Base-by-base conservation (phyloP, 2,113 vertebrate genomes). In the Chelonoidis abingdonii region DNA sequence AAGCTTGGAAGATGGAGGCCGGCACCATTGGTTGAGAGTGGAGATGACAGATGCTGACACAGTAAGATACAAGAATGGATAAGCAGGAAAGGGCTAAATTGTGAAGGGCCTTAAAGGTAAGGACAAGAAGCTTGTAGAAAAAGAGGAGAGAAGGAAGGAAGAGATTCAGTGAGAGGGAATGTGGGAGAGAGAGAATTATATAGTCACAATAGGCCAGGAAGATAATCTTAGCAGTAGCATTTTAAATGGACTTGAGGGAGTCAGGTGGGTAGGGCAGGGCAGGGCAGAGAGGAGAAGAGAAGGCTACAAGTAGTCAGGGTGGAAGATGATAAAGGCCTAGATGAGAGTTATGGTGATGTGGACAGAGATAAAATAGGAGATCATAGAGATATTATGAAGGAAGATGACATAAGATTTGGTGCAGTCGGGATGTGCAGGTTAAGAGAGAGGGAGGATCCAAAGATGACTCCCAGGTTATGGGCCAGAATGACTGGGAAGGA, bases 331-430 rank as follows among this genome's bases (percentile, higher is more conserved):
- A 92, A 93, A 95, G 92, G 52, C 52, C 89, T 86, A 44, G 89
- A 93, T 95, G 95, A 92, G 17, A 35, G 0, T 53, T 92, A 82
- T 87, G 93, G 56, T 89, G 91, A 87, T 65, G 29, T 85, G 65
- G 72, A 88, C 65, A 88, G 59, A 92, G 88, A 76, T 76, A 90
- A 92, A 62, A 35, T 21, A 35, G 13, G 17, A 21, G 35, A 69
- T 35, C 14, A 69, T 86, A 75, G 76, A 90, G 25, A 89, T 87
- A 93, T 95, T 5, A 84, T 56, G 94, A 84, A 97, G 91, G 54
- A 92, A 91, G 88, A 93, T 27, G 83, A 84, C 95, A 88, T 29
- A 92, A 92, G 96, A 95, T 83, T 95, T 79, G 91, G 86, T 47
- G 86, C 16, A 75, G 89, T 8, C 56, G 78, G 83, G 83, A 94